phyloP scores from a whole-genome alignment of 2,888 invertebrate species.

The Perizoma flavofasciatum region DNA sequence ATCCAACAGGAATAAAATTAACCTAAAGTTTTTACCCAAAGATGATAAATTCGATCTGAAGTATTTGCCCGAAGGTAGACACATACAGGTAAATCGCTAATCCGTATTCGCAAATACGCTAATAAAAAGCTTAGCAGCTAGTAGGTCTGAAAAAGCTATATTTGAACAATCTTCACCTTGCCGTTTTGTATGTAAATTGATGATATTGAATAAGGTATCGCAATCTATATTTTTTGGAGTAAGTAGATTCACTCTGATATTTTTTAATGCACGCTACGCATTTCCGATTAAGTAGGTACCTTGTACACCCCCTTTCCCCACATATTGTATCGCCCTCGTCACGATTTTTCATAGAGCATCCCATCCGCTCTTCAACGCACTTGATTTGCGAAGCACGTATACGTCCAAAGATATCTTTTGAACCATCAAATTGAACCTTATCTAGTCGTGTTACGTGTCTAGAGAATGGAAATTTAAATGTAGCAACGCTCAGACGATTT shows the following conservation, averaged over 20 bases:
- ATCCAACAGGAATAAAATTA: too few species aligned
- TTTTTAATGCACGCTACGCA: slow-evolving; percentile 47
- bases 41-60: too few species aligned
- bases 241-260: slow-evolving; percentile 34
- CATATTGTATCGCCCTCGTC: slow-evolving; percentile 77
- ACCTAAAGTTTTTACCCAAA: too few species aligned
- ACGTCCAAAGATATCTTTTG: slow-evolving; percentile 43
- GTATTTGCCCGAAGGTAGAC: neutral
- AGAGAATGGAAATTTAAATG: slow-evolving; percentile 40
- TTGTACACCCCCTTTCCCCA: slow-evolving; percentile 63
- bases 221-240: slow-evolving; percentile 19
- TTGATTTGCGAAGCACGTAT: slow-evolving; percentile 82
- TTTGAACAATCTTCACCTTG: slow-evolving; percentile 38
- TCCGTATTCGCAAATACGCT: slow-evolving; percentile 21
- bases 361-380: slow-evolving; percentile 78
- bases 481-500: slow-evolving; percentile 60
- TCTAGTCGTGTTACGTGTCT: slow-evolving; percentile 45
- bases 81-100: slow-evolving; percentile 10
- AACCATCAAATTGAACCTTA: slow-evolving; percentile 54
- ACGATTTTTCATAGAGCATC: slow-evolving; percentile 78
- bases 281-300: slow-evolving; percentile 79
- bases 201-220: slow-evolving; percentile 43
- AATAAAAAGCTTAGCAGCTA: slow-evolving; percentile 22
- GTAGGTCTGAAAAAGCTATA: slow-evolving; percentile 15
- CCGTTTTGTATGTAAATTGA: slow-evolving; percentile 39